A percentile compares a stretch with the other conserved stretches of the same genome.
Evolutionary conservation across 2,888 invertebrate species (phyloP).

Genomic region (Ptilodon capucinus): DNA sequence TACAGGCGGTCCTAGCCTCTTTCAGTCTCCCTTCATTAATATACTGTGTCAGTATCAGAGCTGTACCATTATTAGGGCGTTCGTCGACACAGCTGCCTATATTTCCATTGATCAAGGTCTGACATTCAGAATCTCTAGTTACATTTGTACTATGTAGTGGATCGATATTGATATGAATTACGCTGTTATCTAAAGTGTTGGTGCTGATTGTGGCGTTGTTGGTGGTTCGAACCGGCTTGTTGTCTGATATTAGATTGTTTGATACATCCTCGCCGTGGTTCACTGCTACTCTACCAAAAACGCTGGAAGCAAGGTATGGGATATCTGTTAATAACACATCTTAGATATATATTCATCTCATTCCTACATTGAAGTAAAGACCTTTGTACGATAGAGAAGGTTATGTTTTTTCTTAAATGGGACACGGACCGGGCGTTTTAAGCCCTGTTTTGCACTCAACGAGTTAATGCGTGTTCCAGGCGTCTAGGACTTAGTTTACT

Average conservation of each 20-base stretch:
- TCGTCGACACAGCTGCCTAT: not conserved
- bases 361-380: no score
- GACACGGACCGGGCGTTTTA: no score
- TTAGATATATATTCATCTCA: no score
- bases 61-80: conserved; percentile 41
- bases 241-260: conserved; percentile 22
- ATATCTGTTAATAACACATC: no score
- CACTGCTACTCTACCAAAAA: conserved; percentile 43
- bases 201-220: conserved; percentile 9
- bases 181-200: conserved; percentile 6
- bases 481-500: no score
- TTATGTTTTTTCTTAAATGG: no score
- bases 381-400: no score
- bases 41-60: conserved; percentile 64
- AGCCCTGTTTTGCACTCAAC: no score
- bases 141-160: not conserved
- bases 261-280: conserved; percentile 17
- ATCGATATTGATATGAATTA: not conserved
- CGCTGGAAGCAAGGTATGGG: no score
- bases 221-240: conserved; percentile 8
- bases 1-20: conserved; percentile 59
- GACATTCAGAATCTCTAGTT: not conserved
- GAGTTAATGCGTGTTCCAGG: no score
- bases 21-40: conserved; percentile 57
- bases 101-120: not conserved